Percentiles rank a stretch among this genome's conserved stretches.
Evolutionary conservation across 2,888 invertebrate species (phyloP).

Genomic region (Tridacna gigas): DNA sequence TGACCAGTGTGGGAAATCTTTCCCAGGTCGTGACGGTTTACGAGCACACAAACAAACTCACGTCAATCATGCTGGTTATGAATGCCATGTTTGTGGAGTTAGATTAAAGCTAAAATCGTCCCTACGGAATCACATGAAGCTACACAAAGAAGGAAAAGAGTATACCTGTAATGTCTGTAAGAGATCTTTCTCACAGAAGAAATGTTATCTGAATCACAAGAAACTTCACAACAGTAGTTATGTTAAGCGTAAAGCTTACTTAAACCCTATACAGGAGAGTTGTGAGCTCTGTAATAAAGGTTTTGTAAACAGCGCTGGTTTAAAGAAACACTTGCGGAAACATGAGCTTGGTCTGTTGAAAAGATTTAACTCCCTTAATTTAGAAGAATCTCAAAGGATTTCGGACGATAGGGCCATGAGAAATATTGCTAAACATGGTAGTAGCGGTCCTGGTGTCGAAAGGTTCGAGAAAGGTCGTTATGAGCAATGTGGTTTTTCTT

Average conservation of each 20-base stretch:
- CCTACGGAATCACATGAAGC: conserved; percentile 40
- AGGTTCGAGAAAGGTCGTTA: too few relatives aligned
- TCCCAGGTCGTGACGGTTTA: conserved; percentile 23
- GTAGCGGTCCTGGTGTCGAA: too few relatives aligned
- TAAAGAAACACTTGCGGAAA: conserved; percentile 45
- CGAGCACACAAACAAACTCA: conserved; percentile 43
- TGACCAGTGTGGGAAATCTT: conserved; percentile 51
- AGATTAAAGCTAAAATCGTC: conserved; percentile 31
- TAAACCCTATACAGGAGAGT: conserved; percentile 32
- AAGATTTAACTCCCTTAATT: conserved; percentile 1
- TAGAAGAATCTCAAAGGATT: background rate
- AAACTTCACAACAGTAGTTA: conserved; percentile 29
- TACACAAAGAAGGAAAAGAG: conserved; percentile 44
- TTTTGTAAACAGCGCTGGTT: conserved; percentile 35
- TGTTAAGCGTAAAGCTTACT: conserved; percentile 24
- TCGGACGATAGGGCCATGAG: too few relatives aligned
- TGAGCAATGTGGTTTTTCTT: too few relatives aligned
- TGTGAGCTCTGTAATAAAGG: conserved; percentile 47
- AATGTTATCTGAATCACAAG: conserved; percentile 31
- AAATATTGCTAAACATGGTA: too few relatives aligned
- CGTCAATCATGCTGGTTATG: background rate
- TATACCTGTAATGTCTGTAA: conserved; percentile 43
- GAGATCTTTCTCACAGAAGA: conserved; percentile 43
- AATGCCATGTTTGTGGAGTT: conserved; percentile 39
- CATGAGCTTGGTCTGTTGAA: conserved; percentile 49